phyloP scores from a whole-genome alignment of 1,140 invertebrate species.

The Nautilus pompilius region DNA sequence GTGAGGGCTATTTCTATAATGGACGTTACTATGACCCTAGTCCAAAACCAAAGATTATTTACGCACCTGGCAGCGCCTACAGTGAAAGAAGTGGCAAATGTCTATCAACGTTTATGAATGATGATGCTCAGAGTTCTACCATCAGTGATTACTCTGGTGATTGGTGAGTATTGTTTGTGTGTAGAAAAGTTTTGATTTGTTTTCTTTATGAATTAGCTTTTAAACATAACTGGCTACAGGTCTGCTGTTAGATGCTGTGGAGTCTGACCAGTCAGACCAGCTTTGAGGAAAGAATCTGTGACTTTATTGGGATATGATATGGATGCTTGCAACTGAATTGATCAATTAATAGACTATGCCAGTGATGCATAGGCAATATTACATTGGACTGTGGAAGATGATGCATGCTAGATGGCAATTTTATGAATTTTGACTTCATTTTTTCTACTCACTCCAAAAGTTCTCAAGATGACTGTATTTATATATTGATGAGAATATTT shows the following conservation, averaged over 20 bases:
- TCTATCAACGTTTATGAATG: constrained; percentile 42
- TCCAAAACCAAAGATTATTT: constrained; percentile 29
- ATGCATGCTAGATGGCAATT: no score
- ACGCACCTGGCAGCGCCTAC: constrained; percentile 46
- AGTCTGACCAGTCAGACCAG: neutral
- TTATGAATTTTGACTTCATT: no score
- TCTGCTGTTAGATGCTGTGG: neutral
- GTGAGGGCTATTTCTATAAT: constrained; percentile 38
- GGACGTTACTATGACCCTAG: constrained; percentile 45
- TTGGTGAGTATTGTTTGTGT: constrained; percentile 3
- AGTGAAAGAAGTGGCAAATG: constrained; percentile 36
- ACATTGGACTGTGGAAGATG: no score
- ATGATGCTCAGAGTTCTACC: constrained; percentile 25
- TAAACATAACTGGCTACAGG: neutral
- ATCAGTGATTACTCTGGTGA: constrained; percentile 11
- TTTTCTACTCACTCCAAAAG: no score
- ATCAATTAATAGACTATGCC: no score
- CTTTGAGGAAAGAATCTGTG: no score
- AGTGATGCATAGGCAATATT: no score
- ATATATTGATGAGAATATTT: no score
- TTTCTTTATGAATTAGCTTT: neutral
- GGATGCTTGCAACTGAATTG: no score
- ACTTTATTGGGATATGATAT: no score
- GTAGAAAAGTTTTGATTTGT: neutral
- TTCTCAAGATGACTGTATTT: no score